Evolutionary conservation across 2,113 vertebrate species (phyloP).

Genomic region (Cepphus grylle): DNA sequence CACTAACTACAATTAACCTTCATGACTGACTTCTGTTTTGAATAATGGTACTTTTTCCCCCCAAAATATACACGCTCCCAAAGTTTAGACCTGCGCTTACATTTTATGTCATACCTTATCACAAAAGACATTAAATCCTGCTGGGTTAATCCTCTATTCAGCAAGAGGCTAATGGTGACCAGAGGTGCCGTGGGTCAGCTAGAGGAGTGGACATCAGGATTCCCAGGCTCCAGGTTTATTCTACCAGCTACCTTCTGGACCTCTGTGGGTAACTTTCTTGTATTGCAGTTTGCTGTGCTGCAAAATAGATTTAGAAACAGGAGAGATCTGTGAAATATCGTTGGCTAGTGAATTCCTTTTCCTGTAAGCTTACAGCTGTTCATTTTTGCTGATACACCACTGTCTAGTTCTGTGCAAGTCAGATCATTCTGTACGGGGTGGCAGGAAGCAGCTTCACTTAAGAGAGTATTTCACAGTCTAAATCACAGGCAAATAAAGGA

Average conservation of each 20-base stretch:
- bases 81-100: neutral
- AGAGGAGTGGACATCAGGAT: neutral
- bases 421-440: neutral
- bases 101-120: neutral
- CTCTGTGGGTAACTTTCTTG: neutral
- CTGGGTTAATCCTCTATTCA: neutral
- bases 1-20: neutral
- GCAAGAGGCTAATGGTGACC: neutral
- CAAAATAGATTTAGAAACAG: constrained; percentile 10
- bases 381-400: neutral
- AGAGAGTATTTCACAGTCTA: neutral
- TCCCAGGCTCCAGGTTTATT: neutral
- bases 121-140: neutral
- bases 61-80: neutral
- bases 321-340: neutral
- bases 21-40: neutral
- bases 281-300: neutral
- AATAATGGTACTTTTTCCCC: neutral
- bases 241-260: neutral
- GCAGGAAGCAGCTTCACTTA: neutral
- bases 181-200: neutral
- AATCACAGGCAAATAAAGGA: neutral
- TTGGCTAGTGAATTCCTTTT: neutral
- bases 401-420: neutral
- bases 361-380: neutral